Evolutionary conservation across 2,888 invertebrate species (phyloP).

Genomic region (Chrysina gloriosa): DNA sequence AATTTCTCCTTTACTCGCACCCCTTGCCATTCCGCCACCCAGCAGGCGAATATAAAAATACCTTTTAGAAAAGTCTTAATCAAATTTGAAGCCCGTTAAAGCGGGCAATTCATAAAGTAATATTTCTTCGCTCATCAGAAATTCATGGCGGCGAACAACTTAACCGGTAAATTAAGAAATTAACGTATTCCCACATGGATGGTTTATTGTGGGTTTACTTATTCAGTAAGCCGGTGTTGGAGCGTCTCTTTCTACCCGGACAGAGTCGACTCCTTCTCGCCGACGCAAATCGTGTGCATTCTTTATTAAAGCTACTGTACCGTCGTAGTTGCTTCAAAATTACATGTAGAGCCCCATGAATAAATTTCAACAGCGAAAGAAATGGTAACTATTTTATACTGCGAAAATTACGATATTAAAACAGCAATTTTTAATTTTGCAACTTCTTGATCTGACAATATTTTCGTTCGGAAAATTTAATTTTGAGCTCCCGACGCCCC

Average conservation of each 20-base stretch:
- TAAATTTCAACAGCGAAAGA: not conserved
- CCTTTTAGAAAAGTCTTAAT: constrained; percentile 57
- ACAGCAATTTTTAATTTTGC: no score
- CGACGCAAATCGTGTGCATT: constrained; percentile 62
- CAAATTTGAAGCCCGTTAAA: constrained; percentile 61
- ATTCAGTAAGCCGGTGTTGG: constrained; percentile 55
- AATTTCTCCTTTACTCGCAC: constrained; percentile 31
- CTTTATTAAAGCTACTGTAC: constrained; percentile 56
- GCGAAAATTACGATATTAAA: no score
- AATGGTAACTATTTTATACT: no score
- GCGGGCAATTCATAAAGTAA: constrained; percentile 62
- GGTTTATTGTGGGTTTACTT: constrained; percentile 65
- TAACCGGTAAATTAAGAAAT: constrained; percentile 66
- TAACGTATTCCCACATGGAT: constrained; percentile 66
- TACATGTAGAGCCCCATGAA: constrained; percentile 2
- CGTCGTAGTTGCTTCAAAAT: not conserved
- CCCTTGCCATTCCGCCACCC: no score
- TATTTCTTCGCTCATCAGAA: constrained; percentile 62
- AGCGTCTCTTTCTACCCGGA: constrained; percentile 2
- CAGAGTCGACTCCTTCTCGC: constrained; percentile 47
- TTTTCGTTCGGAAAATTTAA: no score
- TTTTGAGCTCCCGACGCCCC: no score
- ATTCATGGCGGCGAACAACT: constrained; percentile 64
- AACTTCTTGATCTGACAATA: no score
- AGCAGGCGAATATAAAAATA: constrained; percentile 46